These are phyloP conservation scores for Hippocampus kuda DNA, from an alignment of 2,797 vertebrate genomes.

Conservation along the genomic window DNA sequence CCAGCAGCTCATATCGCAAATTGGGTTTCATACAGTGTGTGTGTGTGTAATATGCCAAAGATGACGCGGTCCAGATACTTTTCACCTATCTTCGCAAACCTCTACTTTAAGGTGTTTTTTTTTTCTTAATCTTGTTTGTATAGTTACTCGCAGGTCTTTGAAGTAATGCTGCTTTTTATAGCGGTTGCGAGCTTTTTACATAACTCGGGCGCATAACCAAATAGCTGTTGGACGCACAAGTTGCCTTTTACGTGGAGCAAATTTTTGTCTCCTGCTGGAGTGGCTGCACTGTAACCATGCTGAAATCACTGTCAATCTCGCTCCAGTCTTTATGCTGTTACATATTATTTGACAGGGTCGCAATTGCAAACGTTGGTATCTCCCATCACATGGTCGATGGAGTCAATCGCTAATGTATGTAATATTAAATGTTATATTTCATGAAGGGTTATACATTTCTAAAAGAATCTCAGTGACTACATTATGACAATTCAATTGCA, in stretches of 20 bases:
- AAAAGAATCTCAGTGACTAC: neutral
- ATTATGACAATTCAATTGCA: neutral
- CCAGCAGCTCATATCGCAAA: slow-evolving; percentile 7
- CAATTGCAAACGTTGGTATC: neutral
- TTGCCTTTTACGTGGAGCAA: neutral
- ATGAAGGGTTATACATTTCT: neutral
- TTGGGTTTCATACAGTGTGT: slow-evolving; percentile 7
- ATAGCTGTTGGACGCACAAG: slow-evolving; percentile 27
- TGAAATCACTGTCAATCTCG: neutral
- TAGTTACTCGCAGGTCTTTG: slow-evolving; percentile 4
- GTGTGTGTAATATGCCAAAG: slow-evolving; percentile 22
- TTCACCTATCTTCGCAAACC: neutral
- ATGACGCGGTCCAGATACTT: neutral
- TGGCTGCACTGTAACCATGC: too few species aligned
- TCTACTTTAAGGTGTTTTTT: neutral
- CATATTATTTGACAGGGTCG: neutral
- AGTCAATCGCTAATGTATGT: neutral
- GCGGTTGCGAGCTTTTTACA: neutral
- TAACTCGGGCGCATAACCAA: slow-evolving; percentile 5
- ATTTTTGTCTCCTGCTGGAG: neutral
- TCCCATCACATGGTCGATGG: neutral
- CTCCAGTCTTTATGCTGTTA: neutral
- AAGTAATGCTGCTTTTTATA: slow-evolving; percentile 5
- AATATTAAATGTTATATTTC: neutral
- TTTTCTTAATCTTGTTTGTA: neutral